Base-by-base conservation (phyloP, 2,797 vertebrate genomes). In the Poliocrania exsul region DNA sequence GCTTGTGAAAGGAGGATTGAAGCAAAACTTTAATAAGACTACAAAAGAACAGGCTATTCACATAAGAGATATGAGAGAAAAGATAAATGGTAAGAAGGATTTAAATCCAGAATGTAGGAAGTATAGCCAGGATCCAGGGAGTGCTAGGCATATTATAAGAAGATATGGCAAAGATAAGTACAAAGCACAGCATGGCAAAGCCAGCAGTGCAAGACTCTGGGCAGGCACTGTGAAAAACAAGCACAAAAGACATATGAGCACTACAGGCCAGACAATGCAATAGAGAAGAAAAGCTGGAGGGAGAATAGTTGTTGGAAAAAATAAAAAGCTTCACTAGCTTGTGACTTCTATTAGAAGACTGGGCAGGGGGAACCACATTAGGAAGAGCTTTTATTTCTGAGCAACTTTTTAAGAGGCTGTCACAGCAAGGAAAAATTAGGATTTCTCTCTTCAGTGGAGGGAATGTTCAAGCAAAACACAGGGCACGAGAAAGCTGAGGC, bases 1-100 rank as follows among this genome's bases (percentile, higher is more conserved):
- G 53, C 13, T 61, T 81, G 75, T 46, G 77, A 88, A 92, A 94
- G 80, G 15, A 85, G 26, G 81, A 88, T 3, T 78, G 69, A 90
- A 92, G 82, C 35, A 94, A 90, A 96, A 88, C 57, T 83, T 92
- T 83, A 93, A 92, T 92, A 80, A 91, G 16, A 54, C 47, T 88
- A 81, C 66, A 81, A 91, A 94, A 72, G 69, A 93, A 26, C 25
- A 72, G 38, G 31, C 57, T 95, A 81, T 47, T 88, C 85, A 88
- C 20, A 81, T 38, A 90, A 91, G 58, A 79, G 57, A 74, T 28
- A 71, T 47, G 74, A 65, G 53, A 90, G 66, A 74, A 77, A 80
- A 92, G 56, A 85, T 61, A 75, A 29, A 78, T 56, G 28, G 80
- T 65, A 90, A 93, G 53, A 72, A 84, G 73, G 87, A 91, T 90